These are phyloP conservation scores for Bucco capensis DNA, from an alignment of 2,113 vertebrate genomes.

Conservation along the genomic window DNA sequence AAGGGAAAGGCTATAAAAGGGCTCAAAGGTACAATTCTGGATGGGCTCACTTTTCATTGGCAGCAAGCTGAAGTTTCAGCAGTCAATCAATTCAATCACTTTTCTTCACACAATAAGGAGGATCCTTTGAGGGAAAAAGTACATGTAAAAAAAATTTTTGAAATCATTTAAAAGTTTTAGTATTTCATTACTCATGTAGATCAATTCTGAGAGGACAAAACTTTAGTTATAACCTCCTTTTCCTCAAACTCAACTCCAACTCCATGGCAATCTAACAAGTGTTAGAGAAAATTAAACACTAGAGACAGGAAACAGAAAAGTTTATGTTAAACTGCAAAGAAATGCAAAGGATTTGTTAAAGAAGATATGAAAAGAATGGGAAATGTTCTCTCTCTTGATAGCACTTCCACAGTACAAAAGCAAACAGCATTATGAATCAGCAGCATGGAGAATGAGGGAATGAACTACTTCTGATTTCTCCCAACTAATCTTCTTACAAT, in stretches of 20 bases:
- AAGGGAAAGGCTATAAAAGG: neutral
- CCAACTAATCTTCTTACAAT: constrained; percentile 3
- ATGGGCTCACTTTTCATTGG: neutral
- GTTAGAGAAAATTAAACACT: constrained; percentile 27
- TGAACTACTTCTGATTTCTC: constrained; percentile 10
- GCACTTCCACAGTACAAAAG: neutral
- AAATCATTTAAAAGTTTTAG: neutral
- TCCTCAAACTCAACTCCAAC: neutral
- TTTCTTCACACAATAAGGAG: neutral
- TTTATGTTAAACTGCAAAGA: neutral
- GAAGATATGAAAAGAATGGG: neutral
- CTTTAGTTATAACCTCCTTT: neutral
- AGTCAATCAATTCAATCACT: neutral
- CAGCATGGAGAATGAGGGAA: neutral
- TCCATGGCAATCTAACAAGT: neutral
- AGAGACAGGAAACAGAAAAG: neutral
- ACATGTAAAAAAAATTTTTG: neutral
- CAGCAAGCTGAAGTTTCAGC: neutral
- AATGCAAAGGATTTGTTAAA: neutral
- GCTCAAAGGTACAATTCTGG: neutral
- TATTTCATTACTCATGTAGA: neutral
- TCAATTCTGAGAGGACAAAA: neutral
- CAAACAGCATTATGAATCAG: neutral
- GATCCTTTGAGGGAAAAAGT: neutral
- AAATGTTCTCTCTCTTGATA: neutral